Evolutionary conservation across 2,113 vertebrate species (phyloP).

Genomic region (Tachysurus vachellii): DNA sequence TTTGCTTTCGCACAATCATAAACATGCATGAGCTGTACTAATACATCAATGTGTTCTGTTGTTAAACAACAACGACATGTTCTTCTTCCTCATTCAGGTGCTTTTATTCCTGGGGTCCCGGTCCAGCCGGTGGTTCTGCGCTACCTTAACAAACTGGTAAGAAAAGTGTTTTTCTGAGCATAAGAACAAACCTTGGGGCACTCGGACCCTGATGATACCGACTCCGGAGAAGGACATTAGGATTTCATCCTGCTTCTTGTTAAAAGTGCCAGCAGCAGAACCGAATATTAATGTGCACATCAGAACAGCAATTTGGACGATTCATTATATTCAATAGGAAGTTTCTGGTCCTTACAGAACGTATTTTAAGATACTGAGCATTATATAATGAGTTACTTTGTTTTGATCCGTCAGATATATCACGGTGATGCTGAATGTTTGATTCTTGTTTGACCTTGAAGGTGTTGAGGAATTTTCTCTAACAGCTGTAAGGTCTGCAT

Average conservation of each 20-base stretch:
- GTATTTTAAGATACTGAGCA: neutral
- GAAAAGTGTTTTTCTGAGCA: slow-evolving; percentile 36
- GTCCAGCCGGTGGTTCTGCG: slow-evolving; percentile 92
- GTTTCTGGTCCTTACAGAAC: neutral
- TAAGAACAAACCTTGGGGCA: neutral
- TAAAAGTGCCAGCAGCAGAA: neutral
- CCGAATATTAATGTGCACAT: neutral
- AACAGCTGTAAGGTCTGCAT: neutral
- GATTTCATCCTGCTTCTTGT: neutral
- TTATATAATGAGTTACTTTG: neutral
- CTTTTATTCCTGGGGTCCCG: slow-evolving; percentile 92
- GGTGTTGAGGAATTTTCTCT: neutral
- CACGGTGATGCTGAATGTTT: neutral
- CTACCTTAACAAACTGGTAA: slow-evolving; percentile 90
- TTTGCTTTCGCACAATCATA: neutral
- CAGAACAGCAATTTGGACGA: neutral
- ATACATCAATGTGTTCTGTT: neutral
- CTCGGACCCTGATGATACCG: neutral
- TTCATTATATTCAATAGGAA: neutral
- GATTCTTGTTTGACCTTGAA: neutral
- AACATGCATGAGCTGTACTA: neutral
- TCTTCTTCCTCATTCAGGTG: slow-evolving; percentile 70
- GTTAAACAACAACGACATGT: neutral
- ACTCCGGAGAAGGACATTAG: neutral
- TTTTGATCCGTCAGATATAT: neutral